Evolutionary conservation across 2,113 vertebrate genomes (phyloP).

Genomic region (Pseudorhombus dupliciocellatus): DNA sequence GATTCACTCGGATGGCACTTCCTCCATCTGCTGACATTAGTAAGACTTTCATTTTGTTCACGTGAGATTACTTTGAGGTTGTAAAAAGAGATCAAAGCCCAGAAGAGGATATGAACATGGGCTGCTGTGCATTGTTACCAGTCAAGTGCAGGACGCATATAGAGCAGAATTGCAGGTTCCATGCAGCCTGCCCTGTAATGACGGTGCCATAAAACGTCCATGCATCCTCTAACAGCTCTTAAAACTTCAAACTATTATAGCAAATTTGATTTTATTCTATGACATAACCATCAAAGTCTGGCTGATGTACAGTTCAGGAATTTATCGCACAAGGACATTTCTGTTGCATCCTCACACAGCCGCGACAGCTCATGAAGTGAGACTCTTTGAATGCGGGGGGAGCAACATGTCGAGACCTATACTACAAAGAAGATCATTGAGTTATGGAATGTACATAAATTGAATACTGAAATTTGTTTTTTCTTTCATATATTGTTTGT

Average conservation of each 20-base stretch:
- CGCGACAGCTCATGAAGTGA: background rate
- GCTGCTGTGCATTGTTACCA: constrained; percentile 58
- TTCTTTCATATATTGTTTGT: too few relatives aligned
- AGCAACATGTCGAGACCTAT: background rate
- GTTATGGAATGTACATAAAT: background rate
- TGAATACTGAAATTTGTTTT: too few relatives aligned
- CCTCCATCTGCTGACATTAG: constrained; percentile 56
- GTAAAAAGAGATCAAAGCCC: constrained; percentile 66
- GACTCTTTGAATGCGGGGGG: background rate
- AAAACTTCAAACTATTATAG: constrained; percentile 18
- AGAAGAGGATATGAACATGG: constrained; percentile 53
- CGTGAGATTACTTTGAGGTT: constrained; percentile 62
- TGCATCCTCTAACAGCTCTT: constrained; percentile 13
- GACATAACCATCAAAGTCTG: background rate
- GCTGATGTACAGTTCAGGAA: constrained; percentile 1
- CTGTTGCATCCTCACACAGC: background rate
- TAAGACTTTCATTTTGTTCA: constrained; percentile 68
- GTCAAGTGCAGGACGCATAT: constrained; percentile 35
- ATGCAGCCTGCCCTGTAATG: constrained; percentile 33
- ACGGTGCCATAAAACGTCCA: constrained; percentile 23
- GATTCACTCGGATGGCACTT: constrained; percentile 55
- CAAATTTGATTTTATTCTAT: constrained; percentile 4
- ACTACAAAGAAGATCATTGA: background rate
- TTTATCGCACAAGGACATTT: background rate
- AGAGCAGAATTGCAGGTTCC: constrained; percentile 32